Evolutionary conservation across 1,140 invertebrate species (phyloP), one percentile per base, ranked within the genome.

Genomic region (Drosophila leontia): DNA sequence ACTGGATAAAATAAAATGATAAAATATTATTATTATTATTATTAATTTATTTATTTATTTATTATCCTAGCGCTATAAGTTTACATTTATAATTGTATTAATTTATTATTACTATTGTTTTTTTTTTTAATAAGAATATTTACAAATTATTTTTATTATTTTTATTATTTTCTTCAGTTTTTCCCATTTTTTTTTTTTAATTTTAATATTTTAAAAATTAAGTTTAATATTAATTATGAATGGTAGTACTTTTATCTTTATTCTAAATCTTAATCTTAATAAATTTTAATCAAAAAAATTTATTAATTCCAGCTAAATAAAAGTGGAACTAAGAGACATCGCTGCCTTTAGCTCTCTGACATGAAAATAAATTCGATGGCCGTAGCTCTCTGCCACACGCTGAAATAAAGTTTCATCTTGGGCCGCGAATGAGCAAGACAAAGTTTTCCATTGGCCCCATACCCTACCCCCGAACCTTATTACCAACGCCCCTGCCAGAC

Each of bases 281-380:
- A 15, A 15, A 15, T 47, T 47, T 8, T 7, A 26, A 15, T 26
- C 2, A 15, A 26, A 48, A 15, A 55, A 37, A 23, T 3, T 6
- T 3, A 15, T 3, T 23, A 55, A 23, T 23, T 23, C 0, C 0
- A 2, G n/a, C 5, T 8, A 37, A n/a, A 50, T 12, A 9, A 7
- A 15, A 17, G 2, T 2, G 0, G 8, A 6, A 19, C 17, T 29
- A 29, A 8, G 9, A 15, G 17, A 7, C 50, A 29, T 12, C 35
- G 17, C 53, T 63, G 15, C 29, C 32, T 23, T 42, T 37, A 12
- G 17, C 5, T 9, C 41, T 51, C 71, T 74, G 84, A 84, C 84
- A 87, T 71, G 80, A 84, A 88, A 87, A 87, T 88, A 87, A 87
- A 87, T 87, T 83, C 84, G 80, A 84, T 88, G 80, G 75, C 75